Percentiles rank a stretch among this genome's conserved stretches.
These are phyloP conservation scores for Leptocoma aspasia DNA, from an alignment of 2,113 vertebrate species.

Conservation along the genomic window DNA sequence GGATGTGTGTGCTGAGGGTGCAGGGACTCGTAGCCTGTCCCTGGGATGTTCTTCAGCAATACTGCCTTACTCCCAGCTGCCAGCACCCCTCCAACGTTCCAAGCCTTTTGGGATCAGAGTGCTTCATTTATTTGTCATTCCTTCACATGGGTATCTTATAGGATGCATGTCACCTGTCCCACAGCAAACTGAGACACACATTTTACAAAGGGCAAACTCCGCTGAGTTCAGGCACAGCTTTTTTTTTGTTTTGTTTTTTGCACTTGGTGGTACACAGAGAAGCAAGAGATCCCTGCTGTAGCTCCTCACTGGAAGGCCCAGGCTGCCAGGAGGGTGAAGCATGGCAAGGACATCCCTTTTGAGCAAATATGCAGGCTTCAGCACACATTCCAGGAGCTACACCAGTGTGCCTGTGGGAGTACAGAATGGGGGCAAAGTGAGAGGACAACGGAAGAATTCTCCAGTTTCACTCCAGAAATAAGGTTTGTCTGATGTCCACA, in stretches of 20 bases:
- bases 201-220: background rate
- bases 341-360: background rate
- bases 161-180: background rate
- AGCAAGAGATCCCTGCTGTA: background rate
- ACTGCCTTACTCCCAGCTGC: background rate
- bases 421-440: fast-evolving
- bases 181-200: background rate
- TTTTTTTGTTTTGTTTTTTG: background rate
- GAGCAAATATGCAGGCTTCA: background rate
- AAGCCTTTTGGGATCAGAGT: background rate
- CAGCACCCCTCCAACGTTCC: background rate
- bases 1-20: background rate
- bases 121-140: background rate
- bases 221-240: background rate
- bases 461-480: background rate
- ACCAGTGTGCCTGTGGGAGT: fast-evolving
- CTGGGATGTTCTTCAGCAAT: background rate
- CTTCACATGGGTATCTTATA: background rate
- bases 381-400: background rate
- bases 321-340: background rate
- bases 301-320: background rate
- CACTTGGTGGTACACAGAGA: background rate
- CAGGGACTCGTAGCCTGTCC: fast-evolving
- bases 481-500: background rate
- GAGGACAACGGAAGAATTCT: background rate